Base-by-base conservation (phyloP, 2,113 vertebrate species). In the Salvelinus alpinus region DNA sequence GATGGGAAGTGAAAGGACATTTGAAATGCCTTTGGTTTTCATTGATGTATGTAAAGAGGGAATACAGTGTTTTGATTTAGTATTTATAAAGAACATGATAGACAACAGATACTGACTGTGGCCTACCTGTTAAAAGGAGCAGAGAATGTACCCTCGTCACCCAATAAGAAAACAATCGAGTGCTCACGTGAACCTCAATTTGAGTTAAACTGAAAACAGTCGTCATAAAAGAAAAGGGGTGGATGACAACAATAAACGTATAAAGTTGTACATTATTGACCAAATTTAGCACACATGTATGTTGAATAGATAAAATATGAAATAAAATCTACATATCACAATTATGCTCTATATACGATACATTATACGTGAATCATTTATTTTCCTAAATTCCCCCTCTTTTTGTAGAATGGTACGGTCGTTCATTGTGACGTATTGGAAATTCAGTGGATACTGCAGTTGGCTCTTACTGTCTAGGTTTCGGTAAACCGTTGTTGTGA, bases 341-440 rank as follows among this genome's bases (percentile, higher is more conserved):
- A 48, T 57, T 65, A 16, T 1, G 4, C 3, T 22, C 18, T 64
- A 57, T 69, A 73, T 24, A 70, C 51, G 38, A 34, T 6, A 3
- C 59, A 31, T 64, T 64, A 44, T 29, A 66, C 24, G 74, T 5
- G 14, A 64, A 68, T 14, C 16, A 69, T 5, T 57, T 70, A 29
- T 77, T 62, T 62, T 24, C 16, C 59, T 5, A 22, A 9, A 1
- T 4, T 6, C 67, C 78, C 85, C 82, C 78, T 75, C 3, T 25
- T 57, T 12, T 1, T 1, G 4, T 9, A 0, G 13, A 82, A 79
- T 94, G 91, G 92, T 91, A 90, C 18, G 67, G 3, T 79, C 92
- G 18, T 9, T 64, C 74, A 80, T 85, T 88, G 90, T 93, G 92
- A 92, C 92, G 92, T 90, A 84, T 85, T 77, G 84, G 90, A 89